Conservation (phyloP, 2,797 vertebrate species). For the Hyperoplus lanceolatus region DNA sequence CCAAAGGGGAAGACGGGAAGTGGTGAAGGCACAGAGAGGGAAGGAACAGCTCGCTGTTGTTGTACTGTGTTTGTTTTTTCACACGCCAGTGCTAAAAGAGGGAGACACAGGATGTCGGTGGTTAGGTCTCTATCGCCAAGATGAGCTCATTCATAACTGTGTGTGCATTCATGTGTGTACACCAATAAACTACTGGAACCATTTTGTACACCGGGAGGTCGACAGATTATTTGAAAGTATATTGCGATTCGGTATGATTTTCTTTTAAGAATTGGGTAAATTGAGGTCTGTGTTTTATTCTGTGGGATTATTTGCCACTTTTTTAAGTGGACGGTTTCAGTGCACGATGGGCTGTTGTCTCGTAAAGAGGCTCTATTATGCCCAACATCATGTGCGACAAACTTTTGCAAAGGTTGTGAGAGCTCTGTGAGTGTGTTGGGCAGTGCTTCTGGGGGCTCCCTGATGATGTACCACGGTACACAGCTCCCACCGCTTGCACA, state of each 20-base stretch:
- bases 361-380: slow-evolving; percentile 33
- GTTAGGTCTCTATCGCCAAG: slow-evolving; percentile 29
- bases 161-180: background rate
- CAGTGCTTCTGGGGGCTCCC: slow-evolving; percentile 47
- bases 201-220: slow-evolving; percentile 5
- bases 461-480: slow-evolving; percentile 57
- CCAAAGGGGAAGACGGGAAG: slow-evolving; percentile 45
- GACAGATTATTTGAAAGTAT: slow-evolving; percentile 17
- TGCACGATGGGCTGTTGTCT: slow-evolving; percentile 31
- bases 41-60: slow-evolving; percentile 60
- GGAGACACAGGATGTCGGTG: slow-evolving; percentile 62
- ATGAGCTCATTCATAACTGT: slow-evolving; percentile 1
- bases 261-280: background rate
- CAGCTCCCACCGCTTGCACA: slow-evolving; percentile 66
- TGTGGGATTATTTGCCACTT: background rate
- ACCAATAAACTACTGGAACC: background rate
- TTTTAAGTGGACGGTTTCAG: slow-evolving; percentile 15
- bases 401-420: slow-evolving; percentile 35
- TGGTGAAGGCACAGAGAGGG: slow-evolving; percentile 46
- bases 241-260: slow-evolving; percentile 13
- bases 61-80: slow-evolving; percentile 65
- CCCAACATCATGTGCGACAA: slow-evolving; percentile 44
- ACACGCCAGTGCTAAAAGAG: slow-evolving; percentile 46
- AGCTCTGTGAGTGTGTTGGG: slow-evolving; percentile 31
- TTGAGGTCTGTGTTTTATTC: background rate